These are phyloP conservation scores for Epinephelus fuscoguttatus DNA, from an alignment of 2,113 vertebrate genomes.

Conservation along the genomic window DNA sequence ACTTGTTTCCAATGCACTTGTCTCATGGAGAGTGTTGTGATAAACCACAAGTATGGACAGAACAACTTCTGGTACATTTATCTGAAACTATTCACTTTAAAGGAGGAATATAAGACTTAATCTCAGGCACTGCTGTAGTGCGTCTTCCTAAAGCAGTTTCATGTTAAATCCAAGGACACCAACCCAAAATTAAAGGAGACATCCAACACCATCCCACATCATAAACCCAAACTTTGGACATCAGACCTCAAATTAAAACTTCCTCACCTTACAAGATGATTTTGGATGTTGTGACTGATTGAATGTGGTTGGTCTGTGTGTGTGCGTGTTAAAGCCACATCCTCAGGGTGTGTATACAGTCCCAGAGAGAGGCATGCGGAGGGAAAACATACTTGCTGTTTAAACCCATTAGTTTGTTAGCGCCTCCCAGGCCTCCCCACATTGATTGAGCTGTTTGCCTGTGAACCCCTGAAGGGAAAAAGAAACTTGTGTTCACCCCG, in stretches of 20 bases:
- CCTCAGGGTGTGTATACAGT: conserved; percentile 67
- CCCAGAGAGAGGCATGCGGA: conserved; percentile 62
- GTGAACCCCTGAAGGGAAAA: conserved; percentile 53
- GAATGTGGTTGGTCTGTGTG: conserved; percentile 21
- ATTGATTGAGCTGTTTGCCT: conserved; percentile 62
- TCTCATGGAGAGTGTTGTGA: background rate
- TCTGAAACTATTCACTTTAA: background rate
- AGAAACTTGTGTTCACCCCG: conserved; percentile 38
- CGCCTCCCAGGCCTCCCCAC: conserved; percentile 48
- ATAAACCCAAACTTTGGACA: conserved; percentile 42
- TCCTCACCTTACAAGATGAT: conserved; percentile 28
- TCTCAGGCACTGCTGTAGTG: background rate
- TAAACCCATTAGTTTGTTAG: conserved; percentile 68
- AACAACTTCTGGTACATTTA: background rate
- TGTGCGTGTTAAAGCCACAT: conserved; percentile 61
- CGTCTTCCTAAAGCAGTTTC: background rate
- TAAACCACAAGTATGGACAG: background rate
- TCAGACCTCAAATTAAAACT: conserved; percentile 56
- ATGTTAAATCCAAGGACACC: conserved; percentile 29
- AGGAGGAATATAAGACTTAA: background rate
- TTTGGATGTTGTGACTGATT: conserved; percentile 53
- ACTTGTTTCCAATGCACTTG: conserved; percentile 71
- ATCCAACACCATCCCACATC: conserved; percentile 12
- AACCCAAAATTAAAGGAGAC: conserved; percentile 46
- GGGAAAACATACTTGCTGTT: conserved; percentile 67